phyloP scores from a whole-genome alignment of 2,113 vertebrate species.

The Cygnus atratus region DNA sequence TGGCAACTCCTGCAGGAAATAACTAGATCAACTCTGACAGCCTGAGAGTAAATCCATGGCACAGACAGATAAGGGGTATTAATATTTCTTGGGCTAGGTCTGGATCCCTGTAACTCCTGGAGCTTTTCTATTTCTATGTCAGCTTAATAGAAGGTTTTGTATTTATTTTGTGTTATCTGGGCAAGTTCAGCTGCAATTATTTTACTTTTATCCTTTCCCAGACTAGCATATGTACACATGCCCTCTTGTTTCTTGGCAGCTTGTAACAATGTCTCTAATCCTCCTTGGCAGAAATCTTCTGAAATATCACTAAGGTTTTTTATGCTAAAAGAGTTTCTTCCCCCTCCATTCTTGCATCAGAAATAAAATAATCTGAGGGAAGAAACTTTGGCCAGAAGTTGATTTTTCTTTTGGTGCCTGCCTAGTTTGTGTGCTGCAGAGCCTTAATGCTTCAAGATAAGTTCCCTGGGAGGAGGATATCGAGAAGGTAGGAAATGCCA shows the following conservation, averaged over 20 bases:
- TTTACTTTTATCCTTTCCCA: constrained; percentile 22
- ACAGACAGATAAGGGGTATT: constrained; percentile 31
- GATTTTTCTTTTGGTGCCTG: not conserved
- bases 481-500: not conserved
- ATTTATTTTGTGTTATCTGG: constrained; percentile 43
- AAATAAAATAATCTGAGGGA: not conserved
- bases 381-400: not conserved
- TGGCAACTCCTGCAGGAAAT: not conserved
- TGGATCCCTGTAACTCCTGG: not conserved
- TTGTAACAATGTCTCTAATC: not conserved
- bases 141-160: constrained; percentile 27
- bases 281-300: not conserved
- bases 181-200: constrained; percentile 25
- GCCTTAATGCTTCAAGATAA: not conserved
- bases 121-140: constrained; percentile 24
- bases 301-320: not conserved
- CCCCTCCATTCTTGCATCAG: not conserved
- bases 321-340: too few species aligned
- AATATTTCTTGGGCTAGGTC: not conserved
- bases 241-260: constrained; percentile 20
- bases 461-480: not conserved
- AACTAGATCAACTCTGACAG: constrained; percentile 3
- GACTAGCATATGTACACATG: not conserved
- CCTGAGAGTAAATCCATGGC: constrained; percentile 19
- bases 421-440: not conserved